phyloP scores from a whole-genome alignment of 1,140 invertebrate species.

The Anoplolepis gracilipes region DNA sequence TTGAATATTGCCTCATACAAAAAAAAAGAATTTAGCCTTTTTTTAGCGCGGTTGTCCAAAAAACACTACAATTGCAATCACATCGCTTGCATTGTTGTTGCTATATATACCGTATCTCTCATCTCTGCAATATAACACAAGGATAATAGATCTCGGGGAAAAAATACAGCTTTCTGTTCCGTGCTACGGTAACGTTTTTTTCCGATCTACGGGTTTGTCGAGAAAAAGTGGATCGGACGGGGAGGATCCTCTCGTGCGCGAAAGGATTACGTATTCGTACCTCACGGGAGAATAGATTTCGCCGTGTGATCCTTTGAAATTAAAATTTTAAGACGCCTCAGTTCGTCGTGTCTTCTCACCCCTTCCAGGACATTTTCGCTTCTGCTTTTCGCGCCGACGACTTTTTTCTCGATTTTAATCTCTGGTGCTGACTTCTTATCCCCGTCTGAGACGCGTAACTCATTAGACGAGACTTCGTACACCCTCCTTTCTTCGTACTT shows the following conservation, averaged over 20 bases:
- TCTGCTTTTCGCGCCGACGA: too few species aligned
- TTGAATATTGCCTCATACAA: background rate
- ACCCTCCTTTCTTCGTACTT: constrained; percentile 19
- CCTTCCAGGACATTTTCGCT: too few species aligned
- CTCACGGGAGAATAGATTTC: constrained; percentile 11
- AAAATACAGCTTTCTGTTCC: background rate
- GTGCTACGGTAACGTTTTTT: constrained; percentile 10
- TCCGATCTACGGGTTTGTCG: constrained; percentile 19
- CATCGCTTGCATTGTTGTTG: constrained; percentile 18
- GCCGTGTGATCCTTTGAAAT: constrained; percentile 42
- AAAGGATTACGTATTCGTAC: constrained; percentile 40
- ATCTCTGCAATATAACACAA: background rate
- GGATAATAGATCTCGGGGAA: constrained; percentile 16
- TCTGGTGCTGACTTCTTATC: background rate
- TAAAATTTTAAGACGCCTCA: constrained; percentile 57
- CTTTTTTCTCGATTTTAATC: constrained; percentile 32
- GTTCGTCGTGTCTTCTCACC: background rate
- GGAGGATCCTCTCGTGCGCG: background rate
- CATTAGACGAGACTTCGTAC: constrained; percentile 27
- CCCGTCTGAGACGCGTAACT: constrained; percentile 15
- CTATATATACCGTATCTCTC: background rate
- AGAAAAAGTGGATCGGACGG: constrained; percentile 24
- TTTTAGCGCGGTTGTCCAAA: background rate
- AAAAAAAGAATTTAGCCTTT: constrained; percentile 7
- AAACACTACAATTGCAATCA: constrained; percentile 28